phyloP scores from a whole-genome alignment of 2,113 vertebrate species.

The Tragelaphus scriptus region DNA sequence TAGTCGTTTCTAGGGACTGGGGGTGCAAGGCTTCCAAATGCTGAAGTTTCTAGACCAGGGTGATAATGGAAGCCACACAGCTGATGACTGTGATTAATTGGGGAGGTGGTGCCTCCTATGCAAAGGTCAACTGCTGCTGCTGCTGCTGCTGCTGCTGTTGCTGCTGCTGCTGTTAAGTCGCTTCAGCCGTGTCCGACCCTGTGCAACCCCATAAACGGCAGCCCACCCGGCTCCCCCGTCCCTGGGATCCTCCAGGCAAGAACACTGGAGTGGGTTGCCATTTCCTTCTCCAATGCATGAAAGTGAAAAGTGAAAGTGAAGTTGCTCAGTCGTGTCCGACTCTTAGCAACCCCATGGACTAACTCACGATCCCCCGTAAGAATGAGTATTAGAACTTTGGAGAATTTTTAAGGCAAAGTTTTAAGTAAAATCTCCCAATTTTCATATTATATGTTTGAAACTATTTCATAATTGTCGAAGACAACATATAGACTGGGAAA shows the following conservation, averaged over 20 bases:
- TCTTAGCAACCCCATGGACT: no score
- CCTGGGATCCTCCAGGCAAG: no score
- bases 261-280: no score
- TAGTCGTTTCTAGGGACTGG: neutral
- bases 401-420: neutral
- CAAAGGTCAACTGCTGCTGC: neutral
- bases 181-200: no score
- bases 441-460: neutral
- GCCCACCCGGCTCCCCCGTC: no score
- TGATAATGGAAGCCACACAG: neutral
- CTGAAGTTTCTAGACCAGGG: neutral
- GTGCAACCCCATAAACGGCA: no score
- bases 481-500: neutral
- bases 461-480: neutral
- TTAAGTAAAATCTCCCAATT: neutral
- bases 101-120: rapidly evolving
- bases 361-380: rapidly evolving
- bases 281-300: no score
- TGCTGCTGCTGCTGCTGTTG: neutral
- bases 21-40: neutral
- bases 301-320: no score
- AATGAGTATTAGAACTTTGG: neutral
- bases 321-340: no score
- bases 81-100: neutral
- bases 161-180: no score